Conservation (phyloP, 2,113 vertebrate species). For the Bos indicus region DNA sequence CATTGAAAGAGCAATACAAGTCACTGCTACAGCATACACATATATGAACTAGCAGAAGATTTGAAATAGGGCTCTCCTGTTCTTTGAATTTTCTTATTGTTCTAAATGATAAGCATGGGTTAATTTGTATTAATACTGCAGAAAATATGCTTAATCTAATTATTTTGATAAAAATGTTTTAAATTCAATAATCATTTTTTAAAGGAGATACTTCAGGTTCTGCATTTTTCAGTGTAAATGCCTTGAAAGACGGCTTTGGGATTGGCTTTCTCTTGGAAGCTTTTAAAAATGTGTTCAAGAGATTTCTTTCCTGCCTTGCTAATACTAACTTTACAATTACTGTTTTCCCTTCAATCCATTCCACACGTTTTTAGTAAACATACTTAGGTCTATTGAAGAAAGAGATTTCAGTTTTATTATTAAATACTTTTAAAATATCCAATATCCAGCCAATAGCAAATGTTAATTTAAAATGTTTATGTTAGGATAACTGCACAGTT, state of each 20-base stretch:
- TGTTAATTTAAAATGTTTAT: background rate
- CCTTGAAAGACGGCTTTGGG: background rate
- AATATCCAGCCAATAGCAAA: background rate
- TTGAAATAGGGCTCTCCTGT: accelerated
- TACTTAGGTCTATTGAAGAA: background rate
- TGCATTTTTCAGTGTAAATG: background rate
- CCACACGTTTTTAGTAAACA: accelerated
- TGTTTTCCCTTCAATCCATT: too few relatives aligned
- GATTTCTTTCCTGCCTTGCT: background rate
- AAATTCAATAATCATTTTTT: background rate
- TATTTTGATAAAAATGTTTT: background rate
- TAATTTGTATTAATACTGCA: background rate
- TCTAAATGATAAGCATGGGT: background rate
- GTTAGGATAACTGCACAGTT: background rate
- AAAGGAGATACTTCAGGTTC: background rate
- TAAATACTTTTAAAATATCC: background rate
- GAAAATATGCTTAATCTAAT: background rate
- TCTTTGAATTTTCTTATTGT: background rate
- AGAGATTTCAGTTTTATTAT: background rate
- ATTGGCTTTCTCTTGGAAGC: background rate
- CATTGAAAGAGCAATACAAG: accelerated
- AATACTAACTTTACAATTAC: accelerated
- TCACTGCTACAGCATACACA: accelerated
- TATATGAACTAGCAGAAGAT: accelerated
- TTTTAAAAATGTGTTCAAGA: background rate